Evolutionary conservation across 2,797 vertebrate species (phyloP).

Genomic region (Martes flavigula): DNA sequence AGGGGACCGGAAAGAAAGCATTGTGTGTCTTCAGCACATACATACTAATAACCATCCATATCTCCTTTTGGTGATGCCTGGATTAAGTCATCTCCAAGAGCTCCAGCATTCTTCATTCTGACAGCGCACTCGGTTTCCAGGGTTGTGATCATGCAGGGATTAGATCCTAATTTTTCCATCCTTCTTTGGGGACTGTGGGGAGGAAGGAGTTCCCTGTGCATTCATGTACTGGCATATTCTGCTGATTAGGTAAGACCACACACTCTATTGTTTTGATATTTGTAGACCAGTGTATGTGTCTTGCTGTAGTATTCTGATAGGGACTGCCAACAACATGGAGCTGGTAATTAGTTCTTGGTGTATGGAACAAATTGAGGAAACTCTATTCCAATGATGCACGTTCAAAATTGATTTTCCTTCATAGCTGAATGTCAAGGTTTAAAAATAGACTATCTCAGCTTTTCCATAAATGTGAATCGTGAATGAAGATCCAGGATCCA

Average conservation of each 20-base stretch:
- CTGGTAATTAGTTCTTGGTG: background rate
- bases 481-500: constrained; percentile 4
- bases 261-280: constrained; percentile 13
- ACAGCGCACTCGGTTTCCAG: background rate
- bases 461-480: constrained; percentile 25
- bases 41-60: background rate
- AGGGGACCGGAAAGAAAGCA: background rate
- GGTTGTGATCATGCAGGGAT: background rate
- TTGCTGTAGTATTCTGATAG: constrained; percentile 15
- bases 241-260: constrained; percentile 37
- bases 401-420: constrained; percentile 63
- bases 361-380: constrained; percentile 37
- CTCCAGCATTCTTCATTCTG: background rate
- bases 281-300: background rate
- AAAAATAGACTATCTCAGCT: constrained; percentile 60
- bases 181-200: background rate
- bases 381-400: background rate
- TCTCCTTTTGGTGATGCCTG: background rate
- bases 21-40: background rate
- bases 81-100: background rate
- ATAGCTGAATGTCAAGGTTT: constrained; percentile 21
- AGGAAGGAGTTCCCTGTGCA: background rate
- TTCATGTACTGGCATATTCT: background rate
- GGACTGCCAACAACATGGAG: background rate
- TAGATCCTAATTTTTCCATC: background rate